Evolutionary conservation across 2,888 invertebrate genomes (phyloP), one percentile per base, ranked within the genome.

Genomic region (Calameuta pallipes): DNA sequence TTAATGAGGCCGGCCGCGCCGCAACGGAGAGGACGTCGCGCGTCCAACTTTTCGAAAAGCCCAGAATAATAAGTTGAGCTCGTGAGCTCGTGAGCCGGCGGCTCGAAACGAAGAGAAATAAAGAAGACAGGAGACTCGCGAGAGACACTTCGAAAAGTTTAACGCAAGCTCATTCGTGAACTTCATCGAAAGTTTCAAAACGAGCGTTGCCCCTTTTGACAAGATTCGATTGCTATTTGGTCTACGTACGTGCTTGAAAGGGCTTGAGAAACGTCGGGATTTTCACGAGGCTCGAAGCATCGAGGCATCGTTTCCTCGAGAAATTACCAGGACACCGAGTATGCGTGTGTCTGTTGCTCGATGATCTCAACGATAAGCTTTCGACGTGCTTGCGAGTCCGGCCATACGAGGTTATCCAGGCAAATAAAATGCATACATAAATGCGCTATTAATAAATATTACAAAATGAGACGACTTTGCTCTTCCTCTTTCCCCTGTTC

Each of bases 361-460:
- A 56, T 23, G 1, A 56, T 56, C 41, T 56, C 23, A 56, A 56
- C 23, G 15, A 1, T 23, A 56, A 56, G 41, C 41, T 23, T 56
- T 56, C 41, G 41, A 56, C 41, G 71, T 33, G 4, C 31, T 75
- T 76, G 80, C 76, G 73, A 75, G 70, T 81, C 70, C 75, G 78
- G 76, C 80, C 77, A 73, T 80, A 79, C 82, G 80, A 83, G 80
- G 80, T 81, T 82, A 81, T 81, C 79, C 82, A 82, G 83, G 83
- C 83, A 84, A 84, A 85, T 83, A 82, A 86, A 89, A 89, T 89
- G 88, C 87, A 84, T 87, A 85, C 84, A 86, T 87, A 89, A 89
- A 89, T 89, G 89, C 88, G 87, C 86, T 86, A 85, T 86, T 83
- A 86, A 86, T 85, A 87, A 86, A 87, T 86, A 86, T 87, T 87